phyloP scores from a whole-genome alignment of 2,113 vertebrate genomes.

The Empidonax traillii region DNA sequence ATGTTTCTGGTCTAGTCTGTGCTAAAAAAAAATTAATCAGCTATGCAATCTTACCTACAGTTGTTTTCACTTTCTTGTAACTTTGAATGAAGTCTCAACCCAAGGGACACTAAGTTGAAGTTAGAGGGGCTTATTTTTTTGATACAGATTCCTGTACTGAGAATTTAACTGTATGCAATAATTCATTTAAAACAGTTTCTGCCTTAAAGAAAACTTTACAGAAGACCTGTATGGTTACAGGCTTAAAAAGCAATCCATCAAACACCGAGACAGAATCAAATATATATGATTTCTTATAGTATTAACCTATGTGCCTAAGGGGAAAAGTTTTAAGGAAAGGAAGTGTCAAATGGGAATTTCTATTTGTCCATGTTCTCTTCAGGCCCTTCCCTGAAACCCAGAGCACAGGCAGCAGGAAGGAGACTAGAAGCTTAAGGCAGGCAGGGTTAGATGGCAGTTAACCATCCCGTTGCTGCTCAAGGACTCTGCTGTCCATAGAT shows the following conservation, averaged over 20 bases:
- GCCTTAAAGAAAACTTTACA: neutral
- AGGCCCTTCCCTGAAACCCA: neutral
- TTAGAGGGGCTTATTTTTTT: neutral
- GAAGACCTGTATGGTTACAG: neutral
- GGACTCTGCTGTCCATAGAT: neutral
- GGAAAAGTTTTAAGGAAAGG: neutral
- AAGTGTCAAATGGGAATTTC: neutral
- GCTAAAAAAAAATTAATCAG: neutral
- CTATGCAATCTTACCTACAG: neutral
- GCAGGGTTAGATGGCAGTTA: neutral
- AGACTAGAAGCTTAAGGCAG: neutral
- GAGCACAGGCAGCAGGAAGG: neutral
- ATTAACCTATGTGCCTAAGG: neutral
- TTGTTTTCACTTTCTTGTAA: neutral
- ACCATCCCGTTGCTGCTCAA: neutral
- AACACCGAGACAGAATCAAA: neutral
- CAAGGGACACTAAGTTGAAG: neutral
- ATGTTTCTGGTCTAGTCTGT: neutral
- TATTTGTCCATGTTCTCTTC: neutral
- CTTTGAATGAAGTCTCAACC: neutral
- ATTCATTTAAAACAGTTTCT: neutral
- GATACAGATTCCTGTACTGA: neutral
- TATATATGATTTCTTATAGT: neutral
- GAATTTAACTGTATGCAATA: neutral
- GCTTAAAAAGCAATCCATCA: neutral